Base-by-base conservation (phyloP, 2,888 invertebrate genomes). In the Mesorhabditis sp. region DNA sequence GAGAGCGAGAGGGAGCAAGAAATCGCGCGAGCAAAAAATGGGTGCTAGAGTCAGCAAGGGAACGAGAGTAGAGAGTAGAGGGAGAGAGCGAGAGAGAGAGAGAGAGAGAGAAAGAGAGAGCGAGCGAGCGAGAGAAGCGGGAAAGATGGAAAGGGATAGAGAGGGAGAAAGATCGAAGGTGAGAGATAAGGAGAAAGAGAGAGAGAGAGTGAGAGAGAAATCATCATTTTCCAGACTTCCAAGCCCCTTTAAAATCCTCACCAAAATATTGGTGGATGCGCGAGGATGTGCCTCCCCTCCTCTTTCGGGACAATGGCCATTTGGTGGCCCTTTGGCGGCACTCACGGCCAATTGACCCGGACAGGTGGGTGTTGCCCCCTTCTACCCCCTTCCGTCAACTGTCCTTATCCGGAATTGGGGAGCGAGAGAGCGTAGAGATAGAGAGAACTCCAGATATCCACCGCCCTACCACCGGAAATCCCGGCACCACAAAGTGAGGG, bases 151-250 rank as follows among this genome's bases (percentile, higher is more conserved):
- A 50, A 50, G 50, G 13, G 50, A 50, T 6, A 13, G n/a, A 50
- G 58, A 50, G n/a, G 58, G n/a, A n/a, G 58, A 50, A 50, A n/a
- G 1, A 50, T 10, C 1, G n/a, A 13, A 50, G 58, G 58, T 13
- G n/a, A n/a, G n/a, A 50, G 58, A 50, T 13, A n/a, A 50, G n/a
- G 58, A 50, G n/a, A n/a, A 50, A 50, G 58, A 50, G 7, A 10
- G 58, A 1, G 58, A 50, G 58, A 13, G 58, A 50, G 7, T 2
- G 2, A 10, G 58, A 50, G 58, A 50, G 58, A 50, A 13, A 50
- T 50, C 58, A 50, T 50, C 58, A 50, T 50, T 50, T 50, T 50
- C n/a, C 58, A n/a, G 58, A n/a, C n/a, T 50, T 50, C 58, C 7
- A 1, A 50, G n/a, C 58, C 58, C 58, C n/a, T 50, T 50, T n/a